Conservation (phyloP, 2,888 invertebrate species). For the Sussaba pulchella region DNA sequence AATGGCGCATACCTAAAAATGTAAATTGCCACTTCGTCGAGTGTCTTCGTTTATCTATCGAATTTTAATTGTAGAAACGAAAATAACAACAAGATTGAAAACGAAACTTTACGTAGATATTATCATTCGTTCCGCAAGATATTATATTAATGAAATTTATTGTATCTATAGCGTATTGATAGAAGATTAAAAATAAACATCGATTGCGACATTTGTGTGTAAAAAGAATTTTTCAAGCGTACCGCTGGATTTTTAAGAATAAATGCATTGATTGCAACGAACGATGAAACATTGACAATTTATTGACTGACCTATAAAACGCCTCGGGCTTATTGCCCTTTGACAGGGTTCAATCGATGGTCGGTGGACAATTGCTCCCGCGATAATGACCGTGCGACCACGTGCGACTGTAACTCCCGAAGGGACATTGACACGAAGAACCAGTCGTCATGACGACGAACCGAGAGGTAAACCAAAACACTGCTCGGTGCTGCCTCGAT, state of each 20-base stretch:
- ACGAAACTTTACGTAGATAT: slow-evolving; percentile 24
- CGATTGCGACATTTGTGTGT: slow-evolving; percentile 37
- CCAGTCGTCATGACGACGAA: slow-evolving; percentile 52
- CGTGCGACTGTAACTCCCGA: no score
- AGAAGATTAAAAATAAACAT: slow-evolving; percentile 27
- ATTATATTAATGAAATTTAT: slow-evolving; percentile 9
- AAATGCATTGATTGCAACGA: slow-evolving; percentile 32
- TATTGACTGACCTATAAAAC: neutral
- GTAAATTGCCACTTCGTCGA: neutral
- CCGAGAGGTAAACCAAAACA: slow-evolving; percentile 52
- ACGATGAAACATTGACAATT: neutral
- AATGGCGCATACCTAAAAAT: slow-evolving; percentile 3
- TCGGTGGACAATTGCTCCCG: neutral
- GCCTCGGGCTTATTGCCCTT: neutral
- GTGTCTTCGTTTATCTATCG: slow-evolving; percentile 10
- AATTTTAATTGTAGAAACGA: slow-evolving; percentile 22
- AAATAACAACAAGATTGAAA: neutral
- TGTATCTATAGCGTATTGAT: slow-evolving; percentile 8
- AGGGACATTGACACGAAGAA: slow-evolving; percentile 59
- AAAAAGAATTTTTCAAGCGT: slow-evolving; percentile 33
- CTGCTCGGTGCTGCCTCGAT: neutral
- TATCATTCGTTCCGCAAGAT: slow-evolving; percentile 18
- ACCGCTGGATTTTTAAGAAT: slow-evolving; percentile 51
- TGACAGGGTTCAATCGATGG: no score
- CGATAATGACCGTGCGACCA: neutral